Evolutionary conservation across 2,888 invertebrate genomes (phyloP), one percentile per base, ranked within the genome.

Genomic region (Beris chalybata): DNA sequence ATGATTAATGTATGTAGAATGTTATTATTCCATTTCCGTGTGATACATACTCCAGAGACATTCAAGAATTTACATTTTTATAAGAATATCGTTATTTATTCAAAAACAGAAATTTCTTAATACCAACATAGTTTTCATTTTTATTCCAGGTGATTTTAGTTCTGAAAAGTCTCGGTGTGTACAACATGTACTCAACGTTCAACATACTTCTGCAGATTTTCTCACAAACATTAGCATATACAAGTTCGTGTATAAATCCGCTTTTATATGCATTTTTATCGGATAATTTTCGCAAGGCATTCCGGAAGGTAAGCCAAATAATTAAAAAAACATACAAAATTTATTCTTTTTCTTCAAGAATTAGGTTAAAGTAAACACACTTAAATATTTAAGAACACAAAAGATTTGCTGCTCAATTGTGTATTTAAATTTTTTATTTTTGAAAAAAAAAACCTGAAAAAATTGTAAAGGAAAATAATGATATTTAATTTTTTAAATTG

Each of bases 221-320:
- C 57, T 86, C 89, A 1, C 91, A 92, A 73, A 89, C 90, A 30
- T 81, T 92, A 68, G 95, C 95, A 5, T 97, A 97, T 82, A 91
- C 90, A 84, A 96, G 95, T 84, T 92, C 92, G 76, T 96, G 95
- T 78, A 90, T 97, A 74, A 96, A 97, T 81, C 96, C 96, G 0
- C 87, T 97, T 71, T 86, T 97, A 58, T 97, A 97, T 82, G 95
- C 95, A 0, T 94, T 96, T 82, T 86, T 96, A 64, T 95, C 95
- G 4, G 95, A 95, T 74, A 95, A 94, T 82, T 96, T 97, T 83
- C 87, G 95, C 71, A 90, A 93, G 76, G 94, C 94, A 45, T 96
- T 96, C 79, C 85, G 84, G 70, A 87, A 87, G 80, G 86, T 81
- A 71, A 76, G 77, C 75, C 32, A 15, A 55, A 48, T 44, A 31